A percentile compares a stretch with the other conserved stretches of the same genome.
Conservation (phyloP, 1,140 invertebrate species). For the Anagrus nilaparvatae region DNA sequence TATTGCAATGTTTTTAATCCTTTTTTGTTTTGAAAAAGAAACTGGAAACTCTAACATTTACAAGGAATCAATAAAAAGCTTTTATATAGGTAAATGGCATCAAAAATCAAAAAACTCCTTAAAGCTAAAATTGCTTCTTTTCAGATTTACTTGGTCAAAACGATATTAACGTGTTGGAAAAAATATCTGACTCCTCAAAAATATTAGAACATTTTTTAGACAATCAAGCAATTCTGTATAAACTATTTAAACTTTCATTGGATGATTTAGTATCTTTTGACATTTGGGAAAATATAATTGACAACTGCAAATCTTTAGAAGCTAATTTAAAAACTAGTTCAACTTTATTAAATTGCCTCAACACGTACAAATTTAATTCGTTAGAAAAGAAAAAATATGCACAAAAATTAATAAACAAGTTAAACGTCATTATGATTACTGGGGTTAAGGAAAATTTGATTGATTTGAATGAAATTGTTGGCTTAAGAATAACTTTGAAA, state of each 20-base stretch:
- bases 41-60: neutral
- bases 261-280: neutral
- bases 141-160: constrained; percentile 10
- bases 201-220: constrained; percentile 12
- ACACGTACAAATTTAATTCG: constrained; percentile 6
- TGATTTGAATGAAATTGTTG: constrained; percentile 10
- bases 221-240: constrained; percentile 5
- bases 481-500: constrained; percentile 10
- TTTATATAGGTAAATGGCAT: constrained; percentile 12
- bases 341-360: constrained; percentile 10
- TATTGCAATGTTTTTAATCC: constrained; percentile 8
- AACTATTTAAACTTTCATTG: constrained; percentile 12
- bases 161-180: constrained; percentile 9
- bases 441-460: constrained; percentile 2
- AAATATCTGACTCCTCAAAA: neutral
- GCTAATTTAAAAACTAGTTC: constrained; percentile 7
- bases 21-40: constrained; percentile 12
- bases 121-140: neutral
- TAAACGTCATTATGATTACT: constrained; percentile 10
- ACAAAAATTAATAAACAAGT: constrained; percentile 8
- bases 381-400: constrained; percentile 3
- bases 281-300: constrained; percentile 6
- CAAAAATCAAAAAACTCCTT: neutral
- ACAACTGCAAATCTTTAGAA: constrained; percentile 1
- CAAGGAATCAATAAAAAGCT: neutral